These are phyloP conservation scores for Hippocampus mohnikei DNA, from an alignment of 2,113 vertebrate genomes.

Conservation along the genomic window DNA sequence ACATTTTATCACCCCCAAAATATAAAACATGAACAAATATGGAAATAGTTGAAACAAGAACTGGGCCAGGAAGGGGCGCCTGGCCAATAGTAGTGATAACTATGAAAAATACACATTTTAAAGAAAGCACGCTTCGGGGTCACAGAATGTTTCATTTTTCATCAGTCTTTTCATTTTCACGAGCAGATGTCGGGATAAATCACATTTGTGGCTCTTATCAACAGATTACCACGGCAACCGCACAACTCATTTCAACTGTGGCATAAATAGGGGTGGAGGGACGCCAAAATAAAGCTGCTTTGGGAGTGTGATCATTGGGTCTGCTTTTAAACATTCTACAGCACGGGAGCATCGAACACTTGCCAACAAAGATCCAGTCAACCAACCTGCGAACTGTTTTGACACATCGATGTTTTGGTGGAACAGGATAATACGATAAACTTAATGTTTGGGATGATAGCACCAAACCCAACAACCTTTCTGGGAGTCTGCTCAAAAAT, in stretches of 20 bases:
- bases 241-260: slow-evolving; percentile 35
- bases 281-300: slow-evolving; percentile 37
- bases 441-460: background rate
- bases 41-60: slow-evolving; percentile 11
- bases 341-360: background rate
- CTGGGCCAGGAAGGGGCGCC: background rate
- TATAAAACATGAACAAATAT: slow-evolving; percentile 14
- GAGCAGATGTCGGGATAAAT: background rate
- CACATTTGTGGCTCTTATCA: slow-evolving; percentile 22
- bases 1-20: background rate
- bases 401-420: background rate
- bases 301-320: slow-evolving; percentile 19
- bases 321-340: background rate
- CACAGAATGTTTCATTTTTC: slow-evolving; percentile 1
- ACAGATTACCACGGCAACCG: slow-evolving; percentile 39
- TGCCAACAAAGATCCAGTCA: background rate
- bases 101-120: background rate
- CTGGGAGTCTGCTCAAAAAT: slow-evolving; percentile 15
- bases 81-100: slow-evolving; percentile 30
- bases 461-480: slow-evolving; percentile 18
- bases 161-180: background rate
- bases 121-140: slow-evolving; percentile 5
- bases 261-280: slow-evolving; percentile 23
- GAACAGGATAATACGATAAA: background rate
- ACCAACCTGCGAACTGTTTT: background rate